A percentile compares a stretch with the other conserved stretches of the same genome.
Evolutionary conservation across 2,888 invertebrate species (phyloP).

Genomic region (Blastobasis adustella): DNA sequence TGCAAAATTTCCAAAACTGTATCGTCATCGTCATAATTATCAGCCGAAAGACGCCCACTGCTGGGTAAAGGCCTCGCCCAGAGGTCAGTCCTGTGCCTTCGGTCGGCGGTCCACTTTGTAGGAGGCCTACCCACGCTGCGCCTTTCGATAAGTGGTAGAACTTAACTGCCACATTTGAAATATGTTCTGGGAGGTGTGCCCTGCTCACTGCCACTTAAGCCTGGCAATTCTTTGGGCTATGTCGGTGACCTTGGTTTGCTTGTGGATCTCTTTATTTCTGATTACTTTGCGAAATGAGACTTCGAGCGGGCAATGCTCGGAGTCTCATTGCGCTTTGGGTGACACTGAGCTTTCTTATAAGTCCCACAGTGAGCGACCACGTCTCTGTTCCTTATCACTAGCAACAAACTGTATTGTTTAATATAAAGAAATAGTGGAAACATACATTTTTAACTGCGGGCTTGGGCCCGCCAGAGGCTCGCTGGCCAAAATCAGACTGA

Average conservation of each 20-base stretch:
- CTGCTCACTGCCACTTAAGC: background rate
- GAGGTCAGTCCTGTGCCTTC: background rate
- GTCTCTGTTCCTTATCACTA: too few relatives aligned
- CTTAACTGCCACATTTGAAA: background rate
- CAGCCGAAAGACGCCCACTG: background rate
- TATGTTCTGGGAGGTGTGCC: background rate
- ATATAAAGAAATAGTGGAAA: too few relatives aligned
- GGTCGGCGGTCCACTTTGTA: background rate
- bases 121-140: background rate
- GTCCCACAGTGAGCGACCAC: too few relatives aligned
- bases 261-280: background rate
- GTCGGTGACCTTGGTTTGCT: background rate
- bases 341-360: too few relatives aligned
- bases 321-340: too few relatives aligned
- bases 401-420: too few relatives aligned
- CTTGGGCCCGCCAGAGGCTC: too few relatives aligned
- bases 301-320: too few relatives aligned
- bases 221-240: background rate
- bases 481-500: too few relatives aligned
- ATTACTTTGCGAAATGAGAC: background rate
- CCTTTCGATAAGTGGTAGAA: background rate
- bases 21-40: background rate
- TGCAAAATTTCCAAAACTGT: background rate
- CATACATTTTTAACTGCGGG: too few relatives aligned
- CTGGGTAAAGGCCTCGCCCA: background rate